Percentiles rank a stretch among this genome's conserved stretches.
Evolutionary conservation across 2,113 vertebrate genomes (phyloP).

Genomic region (Cairina moschata): DNA sequence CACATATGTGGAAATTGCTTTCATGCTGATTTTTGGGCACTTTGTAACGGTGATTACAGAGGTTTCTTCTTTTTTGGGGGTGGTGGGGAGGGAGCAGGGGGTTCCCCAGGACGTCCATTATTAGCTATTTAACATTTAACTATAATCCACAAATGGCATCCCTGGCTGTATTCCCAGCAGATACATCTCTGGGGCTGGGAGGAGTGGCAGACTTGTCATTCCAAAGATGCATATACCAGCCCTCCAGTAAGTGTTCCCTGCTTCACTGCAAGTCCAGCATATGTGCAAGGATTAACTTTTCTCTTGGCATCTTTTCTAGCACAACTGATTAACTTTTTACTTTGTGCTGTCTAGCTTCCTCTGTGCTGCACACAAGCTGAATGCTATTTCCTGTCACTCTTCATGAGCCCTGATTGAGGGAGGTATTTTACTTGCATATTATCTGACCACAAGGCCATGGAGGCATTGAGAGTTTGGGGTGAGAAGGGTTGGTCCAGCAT

Average conservation of each 20-base stretch:
- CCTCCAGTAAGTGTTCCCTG: neutral
- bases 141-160: neutral
- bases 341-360: neutral
- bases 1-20: neutral
- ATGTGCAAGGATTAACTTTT: neutral
- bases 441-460: neutral
- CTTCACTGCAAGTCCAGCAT: neutral
- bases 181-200: neutral
- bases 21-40: neutral
- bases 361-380: rapidly evolving
- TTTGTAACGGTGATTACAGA: neutral
- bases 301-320: neutral
- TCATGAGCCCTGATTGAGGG: neutral
- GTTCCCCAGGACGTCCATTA: neutral
- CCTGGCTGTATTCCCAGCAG: constrained; percentile 1
- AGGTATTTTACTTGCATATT: rapidly evolving
- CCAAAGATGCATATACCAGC: neutral
- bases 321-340: neutral
- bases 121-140: neutral
- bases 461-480: rapidly evolving
- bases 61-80: neutral
- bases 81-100: too few relatives aligned
- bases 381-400: neutral
- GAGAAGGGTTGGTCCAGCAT: neutral
- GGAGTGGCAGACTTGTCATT: neutral